Evolutionary conservation across 2,113 vertebrate species (phyloP).

Genomic region (Perca schrenkii): DNA sequence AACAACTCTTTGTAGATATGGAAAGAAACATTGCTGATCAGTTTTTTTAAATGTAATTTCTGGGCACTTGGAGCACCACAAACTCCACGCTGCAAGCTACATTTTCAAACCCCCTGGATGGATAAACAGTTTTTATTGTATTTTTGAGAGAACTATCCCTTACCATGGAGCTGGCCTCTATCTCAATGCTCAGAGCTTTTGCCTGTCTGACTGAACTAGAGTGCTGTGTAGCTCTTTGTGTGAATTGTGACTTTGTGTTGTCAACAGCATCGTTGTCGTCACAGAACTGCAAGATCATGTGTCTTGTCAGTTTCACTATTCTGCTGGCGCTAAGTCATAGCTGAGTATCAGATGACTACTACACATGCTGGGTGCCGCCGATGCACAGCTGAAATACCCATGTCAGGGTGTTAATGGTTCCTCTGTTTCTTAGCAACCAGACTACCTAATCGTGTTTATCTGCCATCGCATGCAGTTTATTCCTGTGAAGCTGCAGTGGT

Average conservation of each 20-base stretch:
- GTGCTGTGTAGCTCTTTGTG: constrained; percentile 9
- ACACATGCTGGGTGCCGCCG: constrained; percentile 50
- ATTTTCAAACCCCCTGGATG: not conserved
- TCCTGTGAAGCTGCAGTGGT: constrained; percentile 48
- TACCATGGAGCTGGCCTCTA: not conserved
- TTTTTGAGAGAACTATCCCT: not conserved
- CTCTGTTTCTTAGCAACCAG: constrained; percentile 76
- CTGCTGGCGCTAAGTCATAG: constrained; percentile 65
- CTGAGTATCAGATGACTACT: constrained; percentile 75
- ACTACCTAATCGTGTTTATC: constrained; percentile 65
- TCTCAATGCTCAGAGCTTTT: not conserved
- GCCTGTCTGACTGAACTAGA: not conserved
- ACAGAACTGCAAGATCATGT: constrained; percentile 66
- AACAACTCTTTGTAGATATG: not conserved
- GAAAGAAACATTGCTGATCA: not conserved
- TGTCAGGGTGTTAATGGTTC: constrained; percentile 68
- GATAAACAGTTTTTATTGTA: constrained; percentile 5
- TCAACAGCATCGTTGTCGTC: constrained; percentile 41
- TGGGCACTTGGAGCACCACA: not conserved
- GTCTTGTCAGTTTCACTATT: constrained; percentile 62
- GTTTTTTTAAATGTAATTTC: not conserved
- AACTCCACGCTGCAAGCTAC: not conserved
- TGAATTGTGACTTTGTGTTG: constrained; percentile 46
- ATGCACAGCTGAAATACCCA: constrained; percentile 73
- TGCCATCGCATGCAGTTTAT: constrained; percentile 45